Evolutionary conservation across 2,888 invertebrate genomes (phyloP), one percentile per base, ranked within the genome.

Genomic region (Cyclophora punctaria): DNA sequence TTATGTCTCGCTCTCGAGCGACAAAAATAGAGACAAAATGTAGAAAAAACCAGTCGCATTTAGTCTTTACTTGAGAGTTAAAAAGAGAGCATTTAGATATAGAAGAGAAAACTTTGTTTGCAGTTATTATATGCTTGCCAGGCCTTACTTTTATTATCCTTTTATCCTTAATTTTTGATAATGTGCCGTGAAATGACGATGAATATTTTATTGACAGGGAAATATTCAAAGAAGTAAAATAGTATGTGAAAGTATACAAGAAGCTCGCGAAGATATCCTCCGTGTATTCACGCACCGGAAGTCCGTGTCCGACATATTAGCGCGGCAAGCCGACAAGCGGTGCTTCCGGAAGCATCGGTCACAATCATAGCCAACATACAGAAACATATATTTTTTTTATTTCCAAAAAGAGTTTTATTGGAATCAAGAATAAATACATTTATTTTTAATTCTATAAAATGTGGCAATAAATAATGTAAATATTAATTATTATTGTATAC

Each of bases 141-240:
- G 20, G 20, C 20, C 20, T 20, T 20, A 20, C 20, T 20, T 20
- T 20, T 20, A 20, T 20, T 1, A 20, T 20, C 20, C 20, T 20
- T 20, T 20, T 20, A 20, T 20, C 20, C 20, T 20, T 20, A 20
- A 1, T 20, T 20, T 20, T 20, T 20, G 1, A 20, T 20, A 20
- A 20, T 20, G 20, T 20, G 20, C 20, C 20, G 20, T 20, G 20
- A 20, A 20, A 20, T 20, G 20, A 20, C 20, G 2, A 20, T 20
- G 20, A 20, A 20, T 20, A 20, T 20, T 47, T 53, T 41, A 20
- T 41, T 57, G 57, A 34, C 89, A 98, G 95, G 98, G 97, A 48
- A 98, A 98, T 81, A 94, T 97, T 78, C 98, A 98, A 84, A 91
- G 98, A 49, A 96, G 97, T 78, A 96, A 95, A 89, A 94, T 98